A percentile compares a stretch with the other conserved stretches of the same genome.
These are phyloP conservation scores for Atta colombica DNA, from an alignment of 1,140 invertebrate species.

Conservation along the genomic window DNA sequence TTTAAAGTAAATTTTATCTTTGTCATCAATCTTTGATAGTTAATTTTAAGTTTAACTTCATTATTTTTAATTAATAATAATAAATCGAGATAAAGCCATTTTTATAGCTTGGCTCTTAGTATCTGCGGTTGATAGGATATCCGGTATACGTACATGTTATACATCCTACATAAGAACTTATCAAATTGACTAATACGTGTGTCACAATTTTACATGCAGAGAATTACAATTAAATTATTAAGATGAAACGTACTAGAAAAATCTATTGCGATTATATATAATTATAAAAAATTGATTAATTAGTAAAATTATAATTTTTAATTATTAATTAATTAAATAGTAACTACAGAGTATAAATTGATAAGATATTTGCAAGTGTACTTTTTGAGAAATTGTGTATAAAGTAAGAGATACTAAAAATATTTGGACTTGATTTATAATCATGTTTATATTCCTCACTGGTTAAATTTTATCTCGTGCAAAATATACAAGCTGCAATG, in stretches of 20 bases:
- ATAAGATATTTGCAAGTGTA: background rate
- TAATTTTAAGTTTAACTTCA: background rate
- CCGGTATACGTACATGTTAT: background rate
- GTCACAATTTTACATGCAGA: background rate
- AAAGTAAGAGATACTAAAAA: background rate
- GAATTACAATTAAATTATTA: constrained; percentile 2
- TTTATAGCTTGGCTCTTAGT: background rate
- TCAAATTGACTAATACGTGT: constrained; percentile 1
- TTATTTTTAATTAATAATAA: background rate
- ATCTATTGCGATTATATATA: background rate
- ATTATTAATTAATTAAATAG: too few relatives aligned
- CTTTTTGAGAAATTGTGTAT: background rate
- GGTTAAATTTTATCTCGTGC: background rate
- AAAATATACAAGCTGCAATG: background rate
- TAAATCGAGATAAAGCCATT: background rate
- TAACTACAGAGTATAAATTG: background rate
- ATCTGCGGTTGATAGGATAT: constrained; percentile 33
- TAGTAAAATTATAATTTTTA: background rate
- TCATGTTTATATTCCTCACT: background rate
- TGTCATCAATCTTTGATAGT: background rate
- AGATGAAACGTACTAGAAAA: background rate
- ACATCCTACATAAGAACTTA: constrained; percentile 22
- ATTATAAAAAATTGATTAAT: background rate
- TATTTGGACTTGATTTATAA: background rate
- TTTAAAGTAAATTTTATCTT: background rate